Conservation (phyloP, 2,888 invertebrate genomes). For the Leptura quadrifasciata region DNA sequence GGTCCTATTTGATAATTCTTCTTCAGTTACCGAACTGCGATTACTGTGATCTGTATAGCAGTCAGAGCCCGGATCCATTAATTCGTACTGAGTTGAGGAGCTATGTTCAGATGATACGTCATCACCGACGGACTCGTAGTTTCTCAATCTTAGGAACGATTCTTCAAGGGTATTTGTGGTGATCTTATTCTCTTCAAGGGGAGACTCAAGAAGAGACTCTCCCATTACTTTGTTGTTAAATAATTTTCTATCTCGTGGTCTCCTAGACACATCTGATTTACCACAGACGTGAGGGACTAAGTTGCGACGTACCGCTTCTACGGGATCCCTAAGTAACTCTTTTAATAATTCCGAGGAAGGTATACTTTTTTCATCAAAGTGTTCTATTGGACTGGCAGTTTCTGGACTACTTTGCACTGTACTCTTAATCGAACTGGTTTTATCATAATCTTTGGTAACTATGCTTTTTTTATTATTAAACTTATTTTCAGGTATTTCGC, state of each 20-base stretch:
- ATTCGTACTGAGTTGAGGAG: conserved; percentile 83
- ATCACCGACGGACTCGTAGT: conserved; percentile 70
- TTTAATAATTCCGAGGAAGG: conserved; percentile 72
- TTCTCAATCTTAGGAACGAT: conserved; percentile 78
- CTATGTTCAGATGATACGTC: conserved; percentile 75
- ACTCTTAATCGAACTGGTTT: not conserved
- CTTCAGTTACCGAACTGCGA: conserved; percentile 76
- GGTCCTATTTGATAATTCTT: conserved; percentile 79
- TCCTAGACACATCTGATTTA: conserved; percentile 75
- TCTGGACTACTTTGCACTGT: not conserved
- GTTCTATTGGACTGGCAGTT: conserved; percentile 1
- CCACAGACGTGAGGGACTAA: conserved; percentile 87
- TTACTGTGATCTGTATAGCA: conserved; percentile 81
- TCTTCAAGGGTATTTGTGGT: conserved; percentile 75
- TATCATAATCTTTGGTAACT: conserved; percentile 37
- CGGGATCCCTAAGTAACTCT: conserved; percentile 81
- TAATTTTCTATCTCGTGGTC: conserved; percentile 66
- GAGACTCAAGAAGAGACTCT: conserved; percentile 76
- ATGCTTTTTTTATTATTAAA: not conserved
- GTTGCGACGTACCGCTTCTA: conserved; percentile 85
- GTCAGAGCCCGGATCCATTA: conserved; percentile 84
- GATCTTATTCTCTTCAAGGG: conserved; percentile 77
- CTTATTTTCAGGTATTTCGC: conserved; percentile 17
- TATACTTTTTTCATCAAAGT: conserved; percentile 51
- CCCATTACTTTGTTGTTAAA: conserved; percentile 75